phyloP scores from a whole-genome alignment of 2,888 invertebrate genomes.

The Hoplodrina ambigua region DNA sequence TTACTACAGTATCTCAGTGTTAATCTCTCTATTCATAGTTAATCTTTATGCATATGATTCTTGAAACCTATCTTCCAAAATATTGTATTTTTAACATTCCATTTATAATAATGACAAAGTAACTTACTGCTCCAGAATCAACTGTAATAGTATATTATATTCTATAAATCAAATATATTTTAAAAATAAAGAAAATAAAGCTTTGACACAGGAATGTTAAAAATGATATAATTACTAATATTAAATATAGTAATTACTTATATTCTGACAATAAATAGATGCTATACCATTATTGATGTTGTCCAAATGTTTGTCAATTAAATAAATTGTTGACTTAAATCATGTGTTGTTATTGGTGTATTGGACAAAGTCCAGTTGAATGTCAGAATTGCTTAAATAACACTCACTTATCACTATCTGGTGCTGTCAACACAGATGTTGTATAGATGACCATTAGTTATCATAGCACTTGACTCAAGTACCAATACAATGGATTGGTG shows the following conservation, averaged over 20 bases:
- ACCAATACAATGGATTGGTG: conserved; percentile 12
- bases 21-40: conserved; percentile 40
- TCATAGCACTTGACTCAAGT: conserved; percentile 15
- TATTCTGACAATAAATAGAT: conserved; percentile 83
- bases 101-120: conserved; percentile 46
- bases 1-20: conserved; percentile 28
- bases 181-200: conserved; percentile 8
- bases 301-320: conserved; percentile 82
- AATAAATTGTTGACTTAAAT: conserved; percentile 76
- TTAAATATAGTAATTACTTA: conserved; percentile 60
- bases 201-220: conserved; percentile 59
- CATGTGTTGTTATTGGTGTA: conserved; percentile 34
- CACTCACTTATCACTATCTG: conserved; percentile 20
- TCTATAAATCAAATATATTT: conserved; percentile 8
- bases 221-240: conserved; percentile 56
- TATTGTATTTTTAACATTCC: conserved; percentile 66
- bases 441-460: conserved; percentile 6
- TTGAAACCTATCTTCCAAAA: conserved; percentile 27
- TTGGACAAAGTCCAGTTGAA: conserved; percentile 21
- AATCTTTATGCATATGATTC: conserved; percentile 53
- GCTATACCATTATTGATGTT: conserved; percentile 72
- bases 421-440: conserved; percentile 10
- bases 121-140: conserved; percentile 19
- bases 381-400: conserved; percentile 11
- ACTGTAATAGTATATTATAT: conserved; percentile 17